Conservation (phyloP, 2,888 invertebrate genomes). For the Dicyrtoma fusca region DNA sequence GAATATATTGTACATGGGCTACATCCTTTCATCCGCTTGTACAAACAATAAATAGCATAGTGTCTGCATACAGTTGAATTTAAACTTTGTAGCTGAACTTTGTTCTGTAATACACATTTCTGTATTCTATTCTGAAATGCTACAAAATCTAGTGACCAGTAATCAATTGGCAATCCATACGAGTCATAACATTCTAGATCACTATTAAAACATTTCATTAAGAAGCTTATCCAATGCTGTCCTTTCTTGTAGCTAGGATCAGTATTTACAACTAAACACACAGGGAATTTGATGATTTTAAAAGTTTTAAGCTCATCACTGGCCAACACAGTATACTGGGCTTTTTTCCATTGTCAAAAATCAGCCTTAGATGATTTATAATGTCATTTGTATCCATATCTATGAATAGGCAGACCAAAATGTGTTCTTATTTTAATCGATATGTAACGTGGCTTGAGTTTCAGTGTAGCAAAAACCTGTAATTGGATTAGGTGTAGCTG, state of each 20-base stretch:
- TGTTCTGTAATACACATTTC: slow-evolving; percentile 9
- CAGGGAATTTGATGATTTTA: slow-evolving; percentile 25
- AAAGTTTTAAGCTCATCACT: slow-evolving; percentile 28
- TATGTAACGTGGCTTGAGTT: slow-evolving; percentile 35
- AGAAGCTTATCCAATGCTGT: slow-evolving; percentile 36
- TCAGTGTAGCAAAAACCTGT: slow-evolving; percentile 45
- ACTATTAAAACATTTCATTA: not conserved
- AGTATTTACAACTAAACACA: slow-evolving; percentile 31
- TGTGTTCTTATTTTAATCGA: slow-evolving; percentile 40
- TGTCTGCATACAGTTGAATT: slow-evolving; percentile 20
- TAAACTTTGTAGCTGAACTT: slow-evolving; percentile 10
- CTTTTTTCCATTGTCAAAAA: slow-evolving; percentile 17
- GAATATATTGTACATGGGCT: slow-evolving; percentile 3
- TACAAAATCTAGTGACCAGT: slow-evolving; percentile 24
- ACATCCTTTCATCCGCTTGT: slow-evolving; percentile 4
- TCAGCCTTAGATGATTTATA: not conserved
- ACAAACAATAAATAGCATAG: slow-evolving; percentile 21
- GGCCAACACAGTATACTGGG: slow-evolving; percentile 27
- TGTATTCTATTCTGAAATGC: slow-evolving; percentile 28
- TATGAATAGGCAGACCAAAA: slow-evolving; percentile 36
- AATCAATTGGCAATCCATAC: slow-evolving; percentile 31
- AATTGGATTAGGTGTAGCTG: slow-evolving; percentile 28
- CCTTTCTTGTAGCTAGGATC: slow-evolving; percentile 9
- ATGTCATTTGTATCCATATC: slow-evolving; percentile 37
- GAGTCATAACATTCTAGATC: slow-evolving; percentile 32